Base-by-base conservation (phyloP, 2,888 invertebrate species). In the Lysandra coridon region DNA sequence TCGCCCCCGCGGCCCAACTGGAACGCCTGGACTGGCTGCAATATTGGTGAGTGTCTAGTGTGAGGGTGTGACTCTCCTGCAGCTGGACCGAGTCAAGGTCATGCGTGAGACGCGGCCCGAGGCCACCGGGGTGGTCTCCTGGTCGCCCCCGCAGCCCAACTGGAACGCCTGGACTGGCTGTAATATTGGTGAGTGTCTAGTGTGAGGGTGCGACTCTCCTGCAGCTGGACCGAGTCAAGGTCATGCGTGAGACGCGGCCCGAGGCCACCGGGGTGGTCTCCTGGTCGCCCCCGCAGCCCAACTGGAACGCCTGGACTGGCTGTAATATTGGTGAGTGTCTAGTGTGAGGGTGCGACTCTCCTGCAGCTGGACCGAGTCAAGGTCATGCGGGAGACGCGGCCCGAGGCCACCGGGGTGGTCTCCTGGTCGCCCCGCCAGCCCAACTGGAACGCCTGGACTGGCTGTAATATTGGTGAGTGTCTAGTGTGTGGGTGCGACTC, bases 391-490 rank as follows among this genome's bases (percentile, higher is more conserved):
- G 95, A 96, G 17, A 95, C 96, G 0, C 94, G 95, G 69, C 95
- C 95, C 0, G 95, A 95, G 57, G 92, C 95, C 1, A 96, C 96
- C 0, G 98, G 98, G 0, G 98, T 98, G 0, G 98, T 99, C 1
- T 96, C 98, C 0, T 99, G 99, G 99, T 98, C 98, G 0, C 99
- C 99, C 1, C 99, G 99, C 0, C 97, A 97, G 85, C 96, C 96
- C 5, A 99, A 99, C 90, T 99, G 99, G 99, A 99, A 99, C 90
- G 97, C 99, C 0, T 99, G 99, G 99, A 97, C 97, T 23, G 97
- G 97, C 0, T 98, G 98, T 86, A 99, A 99, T 88, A 99, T 99
- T 85, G 98, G 94, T 93, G 80, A 86, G 87, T 79, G 40, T 40
- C 40, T 40, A 40, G 40, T 40, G 40, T 40, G 83, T 87, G 4